A percentile compares a stretch with the other conserved stretches of the same genome.
These are phyloP conservation scores for Pitta sordida DNA, from an alignment of 2,113 vertebrate genomes.

Conservation along the genomic window DNA sequence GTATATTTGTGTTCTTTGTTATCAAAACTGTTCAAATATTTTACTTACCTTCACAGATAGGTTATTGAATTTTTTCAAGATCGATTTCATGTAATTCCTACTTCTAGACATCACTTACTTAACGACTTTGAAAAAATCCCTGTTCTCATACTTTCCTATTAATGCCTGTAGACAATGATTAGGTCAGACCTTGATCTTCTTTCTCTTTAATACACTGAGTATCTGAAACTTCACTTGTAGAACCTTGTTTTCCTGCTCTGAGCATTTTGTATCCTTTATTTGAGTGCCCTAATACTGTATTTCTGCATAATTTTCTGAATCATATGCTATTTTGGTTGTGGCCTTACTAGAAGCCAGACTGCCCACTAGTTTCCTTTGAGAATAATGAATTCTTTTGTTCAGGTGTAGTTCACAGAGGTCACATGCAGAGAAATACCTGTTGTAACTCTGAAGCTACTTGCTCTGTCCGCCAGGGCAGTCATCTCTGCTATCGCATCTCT, in stretches of 20 bases:
- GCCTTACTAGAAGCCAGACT: neutral
- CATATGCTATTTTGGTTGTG: neutral
- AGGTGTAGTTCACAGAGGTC: neutral
- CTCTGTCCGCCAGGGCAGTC: fast-evolving
- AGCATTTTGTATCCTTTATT: neutral
- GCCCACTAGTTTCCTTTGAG: neutral
- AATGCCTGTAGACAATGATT: neutral
- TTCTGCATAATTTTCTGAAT: neutral
- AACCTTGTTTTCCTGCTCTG: neutral
- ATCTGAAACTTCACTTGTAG: neutral
- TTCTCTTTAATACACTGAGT: neutral
- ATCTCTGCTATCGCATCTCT: neutral
- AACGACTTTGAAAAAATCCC: neutral
- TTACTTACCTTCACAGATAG: neutral
- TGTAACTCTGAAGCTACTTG: neutral
- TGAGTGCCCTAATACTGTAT: neutral
- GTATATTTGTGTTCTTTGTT: neutral
- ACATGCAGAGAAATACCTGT: neutral
- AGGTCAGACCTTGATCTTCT: neutral
- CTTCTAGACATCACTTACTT: neutral
- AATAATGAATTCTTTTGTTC: neutral
- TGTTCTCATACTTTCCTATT: neutral
- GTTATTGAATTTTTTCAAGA: neutral
- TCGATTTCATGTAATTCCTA: neutral
- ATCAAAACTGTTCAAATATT: neutral